phyloP scores from a whole-genome alignment of 2,113 vertebrate species.

The Nothoprocta perdicaria region DNA sequence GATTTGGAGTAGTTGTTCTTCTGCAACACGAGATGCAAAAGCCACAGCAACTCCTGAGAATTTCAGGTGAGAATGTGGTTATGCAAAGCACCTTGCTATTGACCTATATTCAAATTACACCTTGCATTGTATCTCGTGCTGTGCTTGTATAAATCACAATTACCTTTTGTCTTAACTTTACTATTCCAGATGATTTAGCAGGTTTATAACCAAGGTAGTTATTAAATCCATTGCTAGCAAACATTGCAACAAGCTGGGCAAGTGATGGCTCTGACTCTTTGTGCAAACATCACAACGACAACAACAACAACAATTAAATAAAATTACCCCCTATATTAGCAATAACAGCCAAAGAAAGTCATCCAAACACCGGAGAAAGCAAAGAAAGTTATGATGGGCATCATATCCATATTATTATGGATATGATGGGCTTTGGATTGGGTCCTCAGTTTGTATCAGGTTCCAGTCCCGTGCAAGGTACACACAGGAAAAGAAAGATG shows the following conservation, averaged over 20 bases:
- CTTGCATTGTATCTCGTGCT: not conserved
- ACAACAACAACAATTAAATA: not conserved
- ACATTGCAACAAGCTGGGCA: slow-evolving; percentile 3
- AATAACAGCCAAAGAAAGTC: not conserved
- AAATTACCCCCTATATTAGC: not conserved
- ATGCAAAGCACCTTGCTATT: not conserved
- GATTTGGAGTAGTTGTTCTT: not conserved
- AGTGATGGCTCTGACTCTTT: not conserved
- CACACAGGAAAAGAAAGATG: not conserved
- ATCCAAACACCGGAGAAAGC: slow-evolving; percentile 9
- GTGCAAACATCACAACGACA: not conserved
- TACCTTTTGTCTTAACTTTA: slow-evolving; percentile 19
- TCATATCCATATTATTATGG: not conserved
- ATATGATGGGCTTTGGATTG: not conserved
- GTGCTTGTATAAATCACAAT: slow-evolving; percentile 38
- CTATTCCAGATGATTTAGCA: slow-evolving; percentile 36
- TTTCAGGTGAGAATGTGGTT: not conserved
- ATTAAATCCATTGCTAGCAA: slow-evolving; percentile 3
- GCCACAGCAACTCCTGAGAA: not conserved
- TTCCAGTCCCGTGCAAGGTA: not conserved
- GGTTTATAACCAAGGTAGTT: slow-evolving; percentile 14
- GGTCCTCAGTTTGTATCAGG: not conserved
- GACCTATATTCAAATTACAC: slow-evolving; percentile 31
- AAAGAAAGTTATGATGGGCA: not conserved
- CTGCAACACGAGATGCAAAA: slow-evolving; percentile 11